Evolutionary conservation across 2,113 vertebrate genomes (phyloP), one percentile per base, ranked within the genome.

Genomic region (Pteruthius melanotis): DNA sequence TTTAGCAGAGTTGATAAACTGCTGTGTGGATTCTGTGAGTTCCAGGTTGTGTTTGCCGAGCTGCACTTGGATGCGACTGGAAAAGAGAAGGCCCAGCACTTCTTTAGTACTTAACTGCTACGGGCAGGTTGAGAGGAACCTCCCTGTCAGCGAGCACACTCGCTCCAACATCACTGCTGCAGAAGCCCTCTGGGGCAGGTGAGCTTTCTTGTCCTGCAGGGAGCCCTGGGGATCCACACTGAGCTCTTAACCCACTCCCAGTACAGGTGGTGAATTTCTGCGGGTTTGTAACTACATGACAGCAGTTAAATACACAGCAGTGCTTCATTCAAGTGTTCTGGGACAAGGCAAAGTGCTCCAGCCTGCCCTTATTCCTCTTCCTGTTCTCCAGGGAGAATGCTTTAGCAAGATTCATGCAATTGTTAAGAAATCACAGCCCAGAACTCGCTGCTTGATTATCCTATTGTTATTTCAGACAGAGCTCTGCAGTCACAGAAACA

Each of bases 31-130:
- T 15, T 96, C 95, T 1, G 52, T 17, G 50, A 16, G 9, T 9
- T 4, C 87, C 84, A 96, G 81, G 84, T 96, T 89, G 12, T 84
- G 24, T 26, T 89, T 95, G 14, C 94, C 90, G 0, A 94, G 90
- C 59, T 78, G 90, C 81, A 95, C 92, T 37, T 94, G 90, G 44
- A 95, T 94, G 84, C 49, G 74, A 35, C 94, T 96, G 72, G 31
- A 89, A 74, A 84, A 95, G 27, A 87, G 40, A 74, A 89, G n/a
- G 64, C 65, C 20, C 13, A 17, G 37, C 10, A 3, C 8, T 5
- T n/a, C n/a, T n/a, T n/a, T n/a, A n/a, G n/a, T 8, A 7, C 47
- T 53, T 90, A 13, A 37, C 9, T 42, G 63, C 35, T 60, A 1
- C 54, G 1, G 15, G 18, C 33, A 33, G 37, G 18, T 26, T 28